Conservation (phyloP, 2,888 invertebrate species). For the Spilarctia lutea region DNA sequence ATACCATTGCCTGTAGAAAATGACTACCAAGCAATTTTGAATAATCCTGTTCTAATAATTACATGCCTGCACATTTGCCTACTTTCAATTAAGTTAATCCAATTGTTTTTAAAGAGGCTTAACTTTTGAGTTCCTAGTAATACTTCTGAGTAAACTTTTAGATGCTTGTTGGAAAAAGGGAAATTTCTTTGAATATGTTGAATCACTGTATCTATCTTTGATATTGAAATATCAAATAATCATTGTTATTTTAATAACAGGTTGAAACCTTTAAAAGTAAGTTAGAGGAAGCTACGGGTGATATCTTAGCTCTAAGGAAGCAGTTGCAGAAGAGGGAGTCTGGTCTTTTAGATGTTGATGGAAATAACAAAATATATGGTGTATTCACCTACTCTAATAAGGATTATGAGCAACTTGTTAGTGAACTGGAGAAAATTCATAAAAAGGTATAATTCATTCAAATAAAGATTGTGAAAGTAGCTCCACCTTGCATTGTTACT, state of each 20-base stretch:
- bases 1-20: background rate
- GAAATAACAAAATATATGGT: constrained; percentile 48
- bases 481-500: too few species aligned
- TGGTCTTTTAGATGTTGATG: constrained; percentile 54
- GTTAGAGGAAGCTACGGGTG: constrained; percentile 90
- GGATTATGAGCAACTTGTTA: constrained; percentile 89
- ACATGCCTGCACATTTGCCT: background rate
- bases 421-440: constrained; percentile 88
- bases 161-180: background rate
- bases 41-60: too few species aligned
- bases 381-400: constrained; percentile 59
- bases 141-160: background rate
- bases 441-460: constrained; percentile 82
- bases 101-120: background rate
- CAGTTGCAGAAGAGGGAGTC: constrained; percentile 70
- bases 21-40: too few species aligned
- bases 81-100: background rate
- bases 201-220: background rate
- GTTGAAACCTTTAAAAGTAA: constrained; percentile 91
- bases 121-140: background rate
- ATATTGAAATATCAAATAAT: background rate
- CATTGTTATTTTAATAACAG: constrained; percentile 52
- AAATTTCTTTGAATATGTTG: background rate
- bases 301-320: constrained; percentile 88
- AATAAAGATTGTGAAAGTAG: too few species aligned